Conservation (phyloP, 2,888 invertebrate genomes). For the Sarcophaga carnaria region DNA sequence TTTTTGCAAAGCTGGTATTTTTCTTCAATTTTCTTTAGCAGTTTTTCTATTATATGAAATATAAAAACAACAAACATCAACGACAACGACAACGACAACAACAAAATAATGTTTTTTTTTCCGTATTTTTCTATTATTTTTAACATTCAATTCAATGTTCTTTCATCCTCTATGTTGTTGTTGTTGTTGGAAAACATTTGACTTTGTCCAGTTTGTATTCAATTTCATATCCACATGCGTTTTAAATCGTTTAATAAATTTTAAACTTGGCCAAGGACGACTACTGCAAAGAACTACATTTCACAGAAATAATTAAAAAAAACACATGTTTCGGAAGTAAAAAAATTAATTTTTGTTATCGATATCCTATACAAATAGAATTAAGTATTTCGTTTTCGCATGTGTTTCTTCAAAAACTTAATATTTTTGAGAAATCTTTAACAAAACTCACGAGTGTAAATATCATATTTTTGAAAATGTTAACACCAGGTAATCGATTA, state of each 20-base stretch:
- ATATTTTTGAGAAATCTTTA: no score
- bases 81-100: no score
- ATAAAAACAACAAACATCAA: neutral
- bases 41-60: constrained; percentile 15
- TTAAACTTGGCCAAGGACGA: constrained; percentile 46
- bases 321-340: no score
- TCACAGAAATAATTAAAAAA: neutral
- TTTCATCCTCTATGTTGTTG: neutral
- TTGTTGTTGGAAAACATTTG: constrained; percentile 11
- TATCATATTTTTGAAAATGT: no score
- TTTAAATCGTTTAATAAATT: constrained; percentile 29
- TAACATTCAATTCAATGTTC: neutral
- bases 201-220: constrained; percentile 37
- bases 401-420: no score
- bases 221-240: neutral
- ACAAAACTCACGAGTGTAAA: no score
- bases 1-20: constrained; percentile 40
- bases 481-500: no score
- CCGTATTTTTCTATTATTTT: neutral
- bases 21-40: constrained; percentile 45
- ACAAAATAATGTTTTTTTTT: neutral
- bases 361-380: no score
- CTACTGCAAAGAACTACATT: constrained; percentile 26
- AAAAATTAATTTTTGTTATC: no score
- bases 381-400: no score